phyloP scores from a whole-genome alignment of 2,888 invertebrate species.

The Yponomeuta cagnagella region DNA sequence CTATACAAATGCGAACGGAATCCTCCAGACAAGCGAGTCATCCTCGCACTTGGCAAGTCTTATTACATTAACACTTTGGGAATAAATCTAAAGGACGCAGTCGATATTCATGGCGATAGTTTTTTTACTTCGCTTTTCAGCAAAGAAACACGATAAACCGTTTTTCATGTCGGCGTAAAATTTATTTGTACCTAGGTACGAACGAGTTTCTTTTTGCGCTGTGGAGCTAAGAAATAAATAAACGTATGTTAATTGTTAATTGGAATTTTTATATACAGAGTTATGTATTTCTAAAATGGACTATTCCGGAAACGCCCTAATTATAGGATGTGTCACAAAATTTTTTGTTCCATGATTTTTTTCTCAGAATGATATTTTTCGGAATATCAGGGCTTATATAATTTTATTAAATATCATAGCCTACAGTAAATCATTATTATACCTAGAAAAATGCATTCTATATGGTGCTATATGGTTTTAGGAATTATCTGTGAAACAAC shows the following conservation, averaged over 20 bases:
- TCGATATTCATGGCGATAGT: background rate
- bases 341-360: no score
- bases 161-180: background rate
- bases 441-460: no score
- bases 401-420: no score
- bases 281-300: no score
- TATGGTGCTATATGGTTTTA: no score
- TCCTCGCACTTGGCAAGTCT: background rate
- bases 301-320: no score
- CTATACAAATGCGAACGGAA: background rate
- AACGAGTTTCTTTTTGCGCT: background rate
- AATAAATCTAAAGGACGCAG: background rate
- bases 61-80: background rate
- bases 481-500: no score
- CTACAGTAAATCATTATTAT: no score
- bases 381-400: no score
- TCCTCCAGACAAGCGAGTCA: background rate
- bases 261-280: no score
- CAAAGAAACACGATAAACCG: background rate
- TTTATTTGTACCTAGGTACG: background rate
- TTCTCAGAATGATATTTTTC: no score
- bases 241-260: background rate
- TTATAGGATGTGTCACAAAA: no score
- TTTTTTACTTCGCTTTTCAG: background rate
- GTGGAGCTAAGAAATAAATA: background rate